A percentile compares a stretch with the other conserved stretches of the same genome.
phyloP scores from a whole-genome alignment of 2,113 vertebrate species.

The Cebus imitator region DNA sequence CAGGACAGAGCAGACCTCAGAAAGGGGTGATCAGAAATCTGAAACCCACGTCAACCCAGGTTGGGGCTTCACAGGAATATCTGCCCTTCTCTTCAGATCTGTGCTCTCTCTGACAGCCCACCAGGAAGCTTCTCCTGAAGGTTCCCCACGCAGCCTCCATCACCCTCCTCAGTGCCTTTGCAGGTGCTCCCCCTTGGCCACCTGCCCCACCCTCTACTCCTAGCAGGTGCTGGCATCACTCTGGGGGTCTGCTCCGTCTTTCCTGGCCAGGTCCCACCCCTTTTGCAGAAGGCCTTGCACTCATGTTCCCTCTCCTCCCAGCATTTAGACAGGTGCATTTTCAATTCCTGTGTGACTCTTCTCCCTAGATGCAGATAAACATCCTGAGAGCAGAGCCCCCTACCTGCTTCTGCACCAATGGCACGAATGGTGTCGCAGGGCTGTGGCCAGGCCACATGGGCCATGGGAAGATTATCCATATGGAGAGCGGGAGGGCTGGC shows the following conservation, averaged over 20 bases:
- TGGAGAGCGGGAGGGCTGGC: neutral
- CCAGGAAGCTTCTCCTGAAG: accelerated
- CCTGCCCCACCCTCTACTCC: neutral
- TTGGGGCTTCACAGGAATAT: neutral
- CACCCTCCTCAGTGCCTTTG: neutral
- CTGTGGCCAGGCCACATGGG: neutral
- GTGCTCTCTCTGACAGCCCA: neutral
- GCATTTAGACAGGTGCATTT: accelerated
- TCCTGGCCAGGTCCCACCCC: neutral
- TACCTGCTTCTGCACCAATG: neutral
- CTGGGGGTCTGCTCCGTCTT: no score
- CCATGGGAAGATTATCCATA: no score
- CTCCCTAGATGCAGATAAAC: accelerated
- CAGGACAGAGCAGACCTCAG: no score
- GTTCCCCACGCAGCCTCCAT: no score
- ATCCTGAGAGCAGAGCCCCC: neutral
- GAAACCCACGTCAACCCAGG: neutral
- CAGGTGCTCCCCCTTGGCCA: neutral
- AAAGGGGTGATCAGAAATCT: neutral
- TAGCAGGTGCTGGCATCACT: accelerated
- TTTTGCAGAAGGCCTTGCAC: neutral
- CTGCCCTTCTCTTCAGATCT: neutral
- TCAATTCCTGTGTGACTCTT: no score
- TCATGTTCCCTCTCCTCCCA: neutral
- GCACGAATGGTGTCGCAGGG: no score